Evolutionary conservation across 2,797 vertebrate species (phyloP).

Genomic region (Gephyroberyx darwinii): DNA sequence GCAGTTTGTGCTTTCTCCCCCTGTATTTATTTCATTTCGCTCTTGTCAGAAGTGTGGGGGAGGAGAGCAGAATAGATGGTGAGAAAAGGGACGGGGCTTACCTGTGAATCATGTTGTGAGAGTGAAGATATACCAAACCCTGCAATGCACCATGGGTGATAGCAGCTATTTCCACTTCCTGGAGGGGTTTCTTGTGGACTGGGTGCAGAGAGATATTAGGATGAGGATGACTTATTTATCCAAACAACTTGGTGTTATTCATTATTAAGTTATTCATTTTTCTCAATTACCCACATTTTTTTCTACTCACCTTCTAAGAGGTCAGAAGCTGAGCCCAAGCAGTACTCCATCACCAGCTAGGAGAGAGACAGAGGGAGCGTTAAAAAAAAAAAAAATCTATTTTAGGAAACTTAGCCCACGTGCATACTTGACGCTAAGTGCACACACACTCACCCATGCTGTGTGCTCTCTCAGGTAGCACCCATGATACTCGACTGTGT

Average conservation of each 20-base stretch:
- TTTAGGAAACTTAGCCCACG: constrained; percentile 19
- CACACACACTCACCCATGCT: constrained; percentile 87
- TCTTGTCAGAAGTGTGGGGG: constrained; percentile 56
- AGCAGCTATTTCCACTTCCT: constrained; percentile 94
- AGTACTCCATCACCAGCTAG: constrained; percentile 97
- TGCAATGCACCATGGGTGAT: constrained; percentile 93
- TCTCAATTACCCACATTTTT: constrained; percentile 4
- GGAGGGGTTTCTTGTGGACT: constrained; percentile 95
- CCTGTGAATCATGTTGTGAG: constrained; percentile 97
- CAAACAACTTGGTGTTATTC: constrained; percentile 5
- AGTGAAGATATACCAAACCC: constrained; percentile 93
- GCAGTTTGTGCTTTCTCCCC: constrained; percentile 57
- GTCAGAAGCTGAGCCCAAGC: constrained; percentile 93
- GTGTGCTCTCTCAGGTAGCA: constrained; percentile 96
- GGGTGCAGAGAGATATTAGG: constrained; percentile 37
- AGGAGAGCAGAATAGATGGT: constrained; percentile 41
- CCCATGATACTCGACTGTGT: constrained; percentile 93
- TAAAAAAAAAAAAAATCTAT: constrained; percentile 14
- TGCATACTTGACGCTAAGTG: constrained; percentile 27
- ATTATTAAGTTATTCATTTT: not conserved
- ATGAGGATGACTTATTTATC: not conserved
- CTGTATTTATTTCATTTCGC: constrained; percentile 50
- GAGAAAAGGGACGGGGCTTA: constrained; percentile 65
- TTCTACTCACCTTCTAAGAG: constrained; percentile 89
- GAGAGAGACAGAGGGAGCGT: constrained; percentile 29